Evolutionary conservation across 2,797 vertebrate genomes (phyloP).

Genomic region (Uromys caudimaculatus): DNA sequence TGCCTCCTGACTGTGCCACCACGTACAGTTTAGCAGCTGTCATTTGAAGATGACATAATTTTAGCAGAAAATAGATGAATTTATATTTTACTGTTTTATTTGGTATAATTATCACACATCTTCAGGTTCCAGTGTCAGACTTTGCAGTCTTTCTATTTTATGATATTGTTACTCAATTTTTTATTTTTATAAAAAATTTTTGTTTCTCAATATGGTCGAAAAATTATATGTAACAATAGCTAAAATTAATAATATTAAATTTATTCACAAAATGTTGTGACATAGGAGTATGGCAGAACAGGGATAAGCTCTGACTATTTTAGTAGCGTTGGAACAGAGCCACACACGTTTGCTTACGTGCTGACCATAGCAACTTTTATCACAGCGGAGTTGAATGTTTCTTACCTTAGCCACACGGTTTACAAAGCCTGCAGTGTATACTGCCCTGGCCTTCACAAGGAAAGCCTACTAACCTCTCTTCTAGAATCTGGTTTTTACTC

Average conservation of each 20-base stretch:
- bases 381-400: not conserved
- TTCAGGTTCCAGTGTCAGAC: not conserved
- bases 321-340: not conserved
- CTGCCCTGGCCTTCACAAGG: not conserved
- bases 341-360: not conserved
- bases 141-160: not conserved
- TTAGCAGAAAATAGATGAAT: conserved; percentile 39
- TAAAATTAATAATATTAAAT: conserved; percentile 37
- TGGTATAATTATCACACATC: not conserved
- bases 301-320: not conserved
- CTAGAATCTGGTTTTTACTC: not conserved
- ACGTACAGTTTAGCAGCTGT: not conserved
- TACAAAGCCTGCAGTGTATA: not conserved
- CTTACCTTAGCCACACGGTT: rapidly evolving
- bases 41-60: conserved; percentile 52
- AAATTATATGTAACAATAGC: conserved; percentile 22
- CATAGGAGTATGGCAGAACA: not conserved
- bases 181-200: conserved; percentile 37
- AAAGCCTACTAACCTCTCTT: not conserved
- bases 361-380: not conserved
- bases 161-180: conserved; percentile 4
- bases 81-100: not conserved
- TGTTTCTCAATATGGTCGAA: conserved; percentile 29
- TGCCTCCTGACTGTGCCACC: not conserved
- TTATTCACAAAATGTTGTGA: not conserved